Conservation (phyloP, 2,888 invertebrate genomes). For the Tetranychus piercei region DNA sequence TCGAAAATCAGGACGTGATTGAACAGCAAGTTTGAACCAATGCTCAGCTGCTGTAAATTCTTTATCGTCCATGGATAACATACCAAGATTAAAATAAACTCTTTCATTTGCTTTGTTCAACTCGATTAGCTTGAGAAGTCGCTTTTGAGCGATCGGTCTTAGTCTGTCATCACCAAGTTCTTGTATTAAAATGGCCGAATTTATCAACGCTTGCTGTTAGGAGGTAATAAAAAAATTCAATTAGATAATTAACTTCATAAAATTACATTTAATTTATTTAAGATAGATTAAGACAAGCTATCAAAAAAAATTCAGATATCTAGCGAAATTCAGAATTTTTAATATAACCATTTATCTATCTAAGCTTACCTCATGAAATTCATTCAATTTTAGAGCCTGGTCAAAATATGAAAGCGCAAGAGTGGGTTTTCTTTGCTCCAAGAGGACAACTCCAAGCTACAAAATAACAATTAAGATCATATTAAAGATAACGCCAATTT, state of each 20-base stretch:
- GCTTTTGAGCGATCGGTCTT: constrained; percentile 42
- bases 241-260: background rate
- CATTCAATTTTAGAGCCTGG: constrained; percentile 74
- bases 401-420: constrained; percentile 79
- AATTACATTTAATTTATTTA: too few relatives aligned
- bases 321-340: too few relatives aligned
- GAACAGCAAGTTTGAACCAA: constrained; percentile 69
- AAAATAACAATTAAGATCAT: constrained; percentile 11
- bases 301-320: too few relatives aligned
- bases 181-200: constrained; percentile 82
- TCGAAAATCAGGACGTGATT: constrained; percentile 60
- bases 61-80: constrained; percentile 88
- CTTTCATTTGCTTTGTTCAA: constrained; percentile 62
- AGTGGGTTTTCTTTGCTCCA: constrained; percentile 75
- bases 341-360: too few relatives aligned
- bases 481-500: background rate
- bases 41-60: constrained; percentile 70
- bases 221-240: constrained; percentile 10
- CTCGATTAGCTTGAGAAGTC: constrained; percentile 58
- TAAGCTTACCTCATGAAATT: constrained; percentile 51
- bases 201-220: constrained; percentile 50
- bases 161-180: constrained; percentile 63
- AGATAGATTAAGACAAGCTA: too few relatives aligned
- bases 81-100: constrained; percentile 82
- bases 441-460: constrained; percentile 74